These are phyloP conservation scores for Lutjanus argentimaculatus DNA, from an alignment of 2,797 vertebrate species.

Conservation along the genomic window DNA sequence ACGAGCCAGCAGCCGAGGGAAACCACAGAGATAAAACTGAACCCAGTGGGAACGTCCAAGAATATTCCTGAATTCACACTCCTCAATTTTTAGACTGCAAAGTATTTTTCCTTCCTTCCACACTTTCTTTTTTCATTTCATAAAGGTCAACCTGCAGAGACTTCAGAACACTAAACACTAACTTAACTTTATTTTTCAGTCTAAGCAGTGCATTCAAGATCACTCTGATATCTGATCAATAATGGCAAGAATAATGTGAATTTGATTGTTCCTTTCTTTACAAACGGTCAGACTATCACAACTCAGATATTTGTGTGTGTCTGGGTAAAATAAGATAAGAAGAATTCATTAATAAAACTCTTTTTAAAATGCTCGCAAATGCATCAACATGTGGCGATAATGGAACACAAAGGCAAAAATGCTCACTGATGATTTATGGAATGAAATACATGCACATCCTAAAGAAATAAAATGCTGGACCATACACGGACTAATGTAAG, in stretches of 20 bases:
- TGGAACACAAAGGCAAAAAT: background rate
- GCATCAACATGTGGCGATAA: background rate
- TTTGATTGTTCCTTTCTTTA: background rate
- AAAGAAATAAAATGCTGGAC: too few relatives aligned
- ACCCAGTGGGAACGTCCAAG: conserved; percentile 56
- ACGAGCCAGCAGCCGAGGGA: conserved; percentile 45
- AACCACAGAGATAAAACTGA: conserved; percentile 53
- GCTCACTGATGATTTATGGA: too few relatives aligned
- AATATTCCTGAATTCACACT: conserved; percentile 49
- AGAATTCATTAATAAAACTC: background rate
- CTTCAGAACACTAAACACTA: background rate
- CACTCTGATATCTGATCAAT: background rate
- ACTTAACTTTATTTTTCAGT: background rate
- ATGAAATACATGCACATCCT: too few relatives aligned
- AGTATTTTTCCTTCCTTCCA: conserved; percentile 11
- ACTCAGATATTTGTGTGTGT: background rate
- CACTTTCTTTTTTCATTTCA: background rate
- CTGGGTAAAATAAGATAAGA: too few relatives aligned
- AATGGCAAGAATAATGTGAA: background rate
- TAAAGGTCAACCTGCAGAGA: background rate
- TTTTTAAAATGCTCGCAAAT: background rate
- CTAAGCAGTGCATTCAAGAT: background rate
- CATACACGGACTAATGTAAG: background rate
- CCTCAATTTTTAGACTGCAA: conserved; percentile 18
- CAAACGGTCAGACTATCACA: background rate